Evolutionary conservation across 1,140 invertebrate genomes (phyloP).

Genomic region (Zaprionus africanus): DNA sequence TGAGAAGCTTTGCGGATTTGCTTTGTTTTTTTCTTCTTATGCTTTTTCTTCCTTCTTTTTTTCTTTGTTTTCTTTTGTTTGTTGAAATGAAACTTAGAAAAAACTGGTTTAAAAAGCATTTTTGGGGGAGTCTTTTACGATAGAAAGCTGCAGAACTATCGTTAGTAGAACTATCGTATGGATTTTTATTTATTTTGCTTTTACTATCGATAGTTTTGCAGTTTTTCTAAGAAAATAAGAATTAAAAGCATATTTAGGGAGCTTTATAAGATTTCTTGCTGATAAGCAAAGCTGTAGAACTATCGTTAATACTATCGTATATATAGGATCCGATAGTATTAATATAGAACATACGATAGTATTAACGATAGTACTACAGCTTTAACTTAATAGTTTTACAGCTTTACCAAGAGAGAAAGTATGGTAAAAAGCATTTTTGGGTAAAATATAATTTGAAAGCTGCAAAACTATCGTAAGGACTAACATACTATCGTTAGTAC

Average conservation of each 20-base stretch:
- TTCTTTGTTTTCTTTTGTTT: background rate
- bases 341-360: no score
- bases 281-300: background rate
- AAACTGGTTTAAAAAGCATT: slow-evolving; percentile 24
- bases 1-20: slow-evolving; percentile 13
- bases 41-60: background rate
- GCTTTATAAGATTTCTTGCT: no score
- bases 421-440: no score
- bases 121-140: slow-evolving; percentile 2
- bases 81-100: slow-evolving; percentile 1
- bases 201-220: no score
- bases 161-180: background rate
- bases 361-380: no score
- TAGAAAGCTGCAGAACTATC: background rate
- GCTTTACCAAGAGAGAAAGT: no score
- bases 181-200: background rate
- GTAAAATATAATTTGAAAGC: background rate
- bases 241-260: no score
- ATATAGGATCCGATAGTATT: no score
- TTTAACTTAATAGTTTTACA: no score
- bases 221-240: no score
- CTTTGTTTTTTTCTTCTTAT: background rate
- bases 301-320: background rate
- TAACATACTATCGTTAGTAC: background rate
- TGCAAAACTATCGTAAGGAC: background rate